Evolutionary conservation across 1,140 invertebrate species (phyloP), one percentile per base, ranked within the genome.

Genomic region (Macrostomum lignano): DNA sequence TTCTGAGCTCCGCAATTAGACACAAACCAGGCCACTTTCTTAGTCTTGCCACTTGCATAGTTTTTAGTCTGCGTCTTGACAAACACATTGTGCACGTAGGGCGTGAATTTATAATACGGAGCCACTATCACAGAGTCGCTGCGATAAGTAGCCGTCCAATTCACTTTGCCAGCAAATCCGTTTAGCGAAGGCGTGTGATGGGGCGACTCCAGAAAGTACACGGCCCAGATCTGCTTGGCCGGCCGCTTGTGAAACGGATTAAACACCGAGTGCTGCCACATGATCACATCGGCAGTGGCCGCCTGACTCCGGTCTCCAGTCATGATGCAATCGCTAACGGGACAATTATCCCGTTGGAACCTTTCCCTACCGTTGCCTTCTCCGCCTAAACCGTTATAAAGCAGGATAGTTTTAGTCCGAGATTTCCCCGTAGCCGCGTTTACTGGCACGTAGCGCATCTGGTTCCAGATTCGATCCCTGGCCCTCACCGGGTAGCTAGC

Each of bases 41-140:
- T 53, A 0, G 42, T 49, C 37, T 55, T 55, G 7, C 49, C 52
- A 2, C 14, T 33, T 2, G 52, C 48, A 37, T 51, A 55, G 40
- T 51, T 51, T 48, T 45, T 25, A 35, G 37, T 14, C 19, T 28
- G 26, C 15, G 26, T 14, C 15, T 28, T 22, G 13, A 29, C 14
- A 7, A 3, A 9, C 23, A 9, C 13, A 24, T 24, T 24, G 17
- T 36, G 35, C 17, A 15, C 17, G 44, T 72, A 75, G 51, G 79
- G 79, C 19, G 74, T 69, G 73, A 77, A 93, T 44, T 73, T 69
- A 50, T 84, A 82, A 47, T 93, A 93, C 0, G 84, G 84, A 1
- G 84, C 72, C 2, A 91, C 81, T 38, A 94, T 70, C 43, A 86
- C 81, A 15, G 78, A 86, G 49, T 93, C 84, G 7, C 71, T 66